A percentile compares a stretch with the other conserved stretches of the same genome.
These are phyloP conservation scores for Digitonthophagus gazella DNA, from an alignment of 2,888 invertebrate species.

Conservation along the genomic window DNA sequence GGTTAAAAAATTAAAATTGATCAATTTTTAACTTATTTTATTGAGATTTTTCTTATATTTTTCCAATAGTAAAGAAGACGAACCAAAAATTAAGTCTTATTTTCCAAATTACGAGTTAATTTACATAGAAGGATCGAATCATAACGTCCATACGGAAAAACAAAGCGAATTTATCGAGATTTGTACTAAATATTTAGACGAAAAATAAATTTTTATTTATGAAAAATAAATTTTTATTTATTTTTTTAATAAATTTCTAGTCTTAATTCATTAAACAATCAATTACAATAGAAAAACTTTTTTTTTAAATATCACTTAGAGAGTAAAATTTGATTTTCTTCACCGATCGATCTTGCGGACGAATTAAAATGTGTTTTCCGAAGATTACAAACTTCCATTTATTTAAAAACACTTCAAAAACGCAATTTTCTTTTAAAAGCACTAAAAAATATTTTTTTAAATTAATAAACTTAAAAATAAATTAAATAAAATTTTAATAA, in stretches of 20 bases:
- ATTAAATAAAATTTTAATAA: not conserved
- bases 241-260: not conserved
- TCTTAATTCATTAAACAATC: too few species aligned
- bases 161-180: constrained; percentile 12
- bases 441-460: too few species aligned
- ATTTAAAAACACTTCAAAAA: not conserved
- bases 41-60: too few species aligned
- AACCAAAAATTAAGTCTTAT: constrained; percentile 6
- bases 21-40: not conserved
- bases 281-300: too few species aligned
- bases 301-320: constrained; percentile 55
- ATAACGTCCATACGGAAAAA: constrained; percentile 16
- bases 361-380: constrained; percentile 75
- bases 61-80: not conserved
- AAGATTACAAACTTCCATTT: constrained; percentile 67
- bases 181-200: constrained; percentile 15
- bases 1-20: constrained; percentile 50
- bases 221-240: not conserved
- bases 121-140: constrained; percentile 13
- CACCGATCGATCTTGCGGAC: constrained; percentile 75
- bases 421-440: not conserved
- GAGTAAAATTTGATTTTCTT: constrained; percentile 74
- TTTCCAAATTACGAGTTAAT: constrained; percentile 17
- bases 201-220: not conserved
- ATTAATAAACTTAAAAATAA: too few species aligned